Evolutionary conservation across 2,888 invertebrate genomes (phyloP).

Genomic region (Dioctria linearis): DNA sequence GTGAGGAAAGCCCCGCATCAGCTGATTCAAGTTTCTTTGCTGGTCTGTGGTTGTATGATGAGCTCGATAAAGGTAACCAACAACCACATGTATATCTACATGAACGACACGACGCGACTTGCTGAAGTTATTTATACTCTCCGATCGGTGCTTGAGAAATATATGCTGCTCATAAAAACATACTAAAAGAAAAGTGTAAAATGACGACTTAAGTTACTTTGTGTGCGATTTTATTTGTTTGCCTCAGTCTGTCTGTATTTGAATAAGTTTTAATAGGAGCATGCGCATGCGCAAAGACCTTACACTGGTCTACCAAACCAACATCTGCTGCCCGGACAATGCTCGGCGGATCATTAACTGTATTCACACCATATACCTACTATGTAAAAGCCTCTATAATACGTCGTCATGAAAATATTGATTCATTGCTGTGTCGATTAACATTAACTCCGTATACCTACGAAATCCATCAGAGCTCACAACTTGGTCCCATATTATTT

Average conservation of each 20-base stretch:
- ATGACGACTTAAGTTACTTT: background rate
- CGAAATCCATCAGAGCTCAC: background rate
- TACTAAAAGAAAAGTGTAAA: background rate
- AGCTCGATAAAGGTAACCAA: conserved; percentile 34
- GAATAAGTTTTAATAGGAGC: background rate
- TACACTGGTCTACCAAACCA: background rate
- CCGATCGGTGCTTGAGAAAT: background rate
- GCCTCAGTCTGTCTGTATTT: background rate
- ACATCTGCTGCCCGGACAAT: conserved; percentile 1
- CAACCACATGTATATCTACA: background rate
- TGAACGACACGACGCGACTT: background rate
- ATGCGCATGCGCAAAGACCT: too few species aligned
- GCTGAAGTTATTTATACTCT: conserved; percentile 35
- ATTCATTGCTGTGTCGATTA: conserved; percentile 32
- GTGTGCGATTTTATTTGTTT: background rate
- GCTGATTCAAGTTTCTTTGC: conserved; percentile 38
- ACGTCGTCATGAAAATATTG: conserved; percentile 2
- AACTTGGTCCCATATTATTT: too few species aligned
- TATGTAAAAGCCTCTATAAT: too few species aligned
- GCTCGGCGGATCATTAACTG: background rate
- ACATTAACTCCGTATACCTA: conserved; percentile 6
- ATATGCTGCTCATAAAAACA: conserved; percentile 24
- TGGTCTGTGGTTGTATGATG: conserved; percentile 31
- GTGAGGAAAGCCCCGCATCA: conserved; percentile 18
- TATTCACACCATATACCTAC: conserved; percentile 15